Percentiles rank a stretch among this genome's conserved stretches.
Evolutionary conservation across 2,888 invertebrate genomes (phyloP).

Genomic region (Baccha elongata): DNA sequence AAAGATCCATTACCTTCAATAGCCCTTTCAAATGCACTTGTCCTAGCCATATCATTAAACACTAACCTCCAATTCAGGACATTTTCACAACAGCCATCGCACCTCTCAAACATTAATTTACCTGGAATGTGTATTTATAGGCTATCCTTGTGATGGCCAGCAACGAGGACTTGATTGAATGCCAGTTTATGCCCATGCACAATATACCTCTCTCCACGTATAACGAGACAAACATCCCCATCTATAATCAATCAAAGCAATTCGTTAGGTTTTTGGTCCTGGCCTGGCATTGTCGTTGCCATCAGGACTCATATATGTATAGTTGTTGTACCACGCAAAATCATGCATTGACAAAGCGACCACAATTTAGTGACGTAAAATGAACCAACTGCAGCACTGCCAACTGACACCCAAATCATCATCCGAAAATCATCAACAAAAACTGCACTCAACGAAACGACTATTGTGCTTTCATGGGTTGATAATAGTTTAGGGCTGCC

Average conservation of each 20-base stretch:
- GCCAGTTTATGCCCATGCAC: not conserved
- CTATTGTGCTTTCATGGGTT: not conserved
- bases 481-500: not conserved
- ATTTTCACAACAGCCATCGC: not conserved
- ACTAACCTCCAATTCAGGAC: not conserved
- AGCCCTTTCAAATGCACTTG: conserved; percentile 6
- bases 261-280: conserved; percentile 2
- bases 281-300: not conserved
- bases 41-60: conserved; percentile 14
- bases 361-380: conserved; percentile 34
- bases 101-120: conserved; percentile 27
- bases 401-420: conserved; percentile 38
- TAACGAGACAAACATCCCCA: conserved; percentile 33
- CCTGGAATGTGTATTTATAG: conserved; percentile 7
- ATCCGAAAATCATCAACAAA: conserved; percentile 4
- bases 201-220: not conserved
- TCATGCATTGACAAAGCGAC: conserved; percentile 30
- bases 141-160: conserved; percentile 14
- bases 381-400: conserved; percentile 30
- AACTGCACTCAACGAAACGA: conserved; percentile 14
- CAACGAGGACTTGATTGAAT: not conserved
- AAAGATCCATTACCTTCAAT: conserved; percentile 38
- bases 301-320: not conserved
- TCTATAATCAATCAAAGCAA: conserved; percentile 56
- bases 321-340: conserved; percentile 2